Base-by-base conservation (phyloP, 2,113 vertebrate species). In the Psittacus erithacus region DNA sequence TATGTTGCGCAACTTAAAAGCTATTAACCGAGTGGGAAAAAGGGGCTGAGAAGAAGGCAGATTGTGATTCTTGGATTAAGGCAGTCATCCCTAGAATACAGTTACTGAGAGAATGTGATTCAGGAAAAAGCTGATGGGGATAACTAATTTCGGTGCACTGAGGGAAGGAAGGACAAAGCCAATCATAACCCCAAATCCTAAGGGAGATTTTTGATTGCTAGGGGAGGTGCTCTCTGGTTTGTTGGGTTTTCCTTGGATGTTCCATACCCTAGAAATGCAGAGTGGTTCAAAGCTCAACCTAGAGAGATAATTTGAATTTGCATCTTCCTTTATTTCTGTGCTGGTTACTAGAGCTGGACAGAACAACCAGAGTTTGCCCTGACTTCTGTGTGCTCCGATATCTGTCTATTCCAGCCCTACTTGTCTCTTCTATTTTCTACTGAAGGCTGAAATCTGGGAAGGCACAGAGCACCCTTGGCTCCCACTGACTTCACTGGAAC, bases 131-230 rank as follows among this genome's bases (percentile, higher is more conserved):
- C 55, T 82, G 83, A 93, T 83, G 24, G 23, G 64, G 53, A 70
- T 86, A 97, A 93, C 52, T 71, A 79, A 57, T 87, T 92, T 80
- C 63, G 95, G 39, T 4, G 35, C 55, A 70, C 0, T 85, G 57
- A 88, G 50, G 57, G 2, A 43, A 57, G 86, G 88, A 70, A 82
- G 39, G n/a, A 91, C 63, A 95, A 90, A 78, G 80, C 49, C 77
- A 91, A 73, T n/a, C 46, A 62, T 47, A 94, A 91, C 68, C 15
- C 35, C 71, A 96, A 90, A 88, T 62, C n/a, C 90, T 69, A 33
- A 86, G 91, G 76, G 77, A 88, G 57, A 87, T 31, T 90, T 88
- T 47, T 64, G 55, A 90, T 68, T 78, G 28, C 25, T 67, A 63
- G 41, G 64, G 53, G 50, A 92, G 23, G 59, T 75, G 67, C 28